phyloP scores from a whole-genome alignment of 2,797 vertebrate genomes.

The Schizopygopsis malacanthus region DNA sequence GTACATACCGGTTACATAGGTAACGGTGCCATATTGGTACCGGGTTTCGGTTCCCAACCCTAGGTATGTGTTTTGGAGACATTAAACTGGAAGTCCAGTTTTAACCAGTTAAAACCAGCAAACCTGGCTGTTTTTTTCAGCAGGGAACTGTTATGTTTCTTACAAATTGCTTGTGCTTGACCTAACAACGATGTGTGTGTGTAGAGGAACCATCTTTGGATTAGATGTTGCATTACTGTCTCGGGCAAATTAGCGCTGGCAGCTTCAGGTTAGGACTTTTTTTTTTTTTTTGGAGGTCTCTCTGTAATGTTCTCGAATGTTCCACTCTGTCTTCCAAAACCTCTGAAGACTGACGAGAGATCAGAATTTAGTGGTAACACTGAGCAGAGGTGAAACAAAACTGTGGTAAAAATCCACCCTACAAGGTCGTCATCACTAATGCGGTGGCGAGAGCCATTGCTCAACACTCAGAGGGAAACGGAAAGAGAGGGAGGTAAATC shows the following conservation, averaged over 20 bases:
- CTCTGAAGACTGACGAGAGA: constrained; percentile 24
- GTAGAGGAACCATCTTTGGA: constrained; percentile 39
- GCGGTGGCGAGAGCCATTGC: constrained; percentile 49
- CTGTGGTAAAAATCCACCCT: constrained; percentile 41
- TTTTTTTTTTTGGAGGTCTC: constrained; percentile 27
- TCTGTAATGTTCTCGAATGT: constrained; percentile 36
- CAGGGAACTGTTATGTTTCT: not conserved
- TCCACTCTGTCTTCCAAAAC: constrained; percentile 38
- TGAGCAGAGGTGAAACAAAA: constrained; percentile 48
- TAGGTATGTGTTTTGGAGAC: not conserved
- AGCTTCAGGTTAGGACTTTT: constrained; percentile 18
- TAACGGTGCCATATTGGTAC: no score
- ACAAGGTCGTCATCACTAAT: constrained; percentile 52
- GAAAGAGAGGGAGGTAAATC: constrained; percentile 35
- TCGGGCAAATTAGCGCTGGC: constrained; percentile 4
- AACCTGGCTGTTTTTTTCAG: not conserved
- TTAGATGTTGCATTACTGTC: constrained; percentile 44
- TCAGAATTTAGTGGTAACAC: constrained; percentile 22
- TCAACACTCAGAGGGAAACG: constrained; percentile 46
- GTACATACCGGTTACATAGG: no score
- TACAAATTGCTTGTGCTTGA: constrained; percentile 15
- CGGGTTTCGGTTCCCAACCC: no score
- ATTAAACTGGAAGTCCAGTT: not conserved
- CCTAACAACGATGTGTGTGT: constrained; percentile 32
- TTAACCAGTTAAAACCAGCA: not conserved